Evolutionary conservation across 1,140 invertebrate genomes (phyloP).

Genomic region (Physella acuta): DNA sequence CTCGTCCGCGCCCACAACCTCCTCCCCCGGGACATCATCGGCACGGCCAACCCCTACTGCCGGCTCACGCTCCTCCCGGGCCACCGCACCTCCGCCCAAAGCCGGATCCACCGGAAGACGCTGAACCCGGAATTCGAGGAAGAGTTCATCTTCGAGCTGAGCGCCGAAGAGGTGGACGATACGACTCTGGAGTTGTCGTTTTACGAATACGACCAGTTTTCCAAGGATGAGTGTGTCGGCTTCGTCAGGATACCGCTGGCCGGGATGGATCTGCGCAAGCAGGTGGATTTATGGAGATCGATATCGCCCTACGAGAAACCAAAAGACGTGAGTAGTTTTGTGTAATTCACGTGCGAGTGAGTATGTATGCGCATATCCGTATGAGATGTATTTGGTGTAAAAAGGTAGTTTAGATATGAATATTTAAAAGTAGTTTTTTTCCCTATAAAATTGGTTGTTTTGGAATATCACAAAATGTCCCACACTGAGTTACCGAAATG

Average conservation of each 20-base stretch:
- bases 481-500: too few species aligned
- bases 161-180: constrained; percentile 33
- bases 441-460: too few species aligned
- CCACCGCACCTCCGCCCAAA: constrained; percentile 41
- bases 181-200: constrained; percentile 55
- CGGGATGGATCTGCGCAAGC: constrained; percentile 46
- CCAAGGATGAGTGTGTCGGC: constrained; percentile 56
- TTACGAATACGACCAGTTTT: constrained; percentile 55
- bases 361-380: too few species aligned
- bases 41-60: constrained; percentile 56
- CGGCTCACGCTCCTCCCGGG: constrained; percentile 49
- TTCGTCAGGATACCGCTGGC: constrained; percentile 48
- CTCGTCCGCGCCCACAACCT: constrained; percentile 55
- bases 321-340: constrained; percentile 50
- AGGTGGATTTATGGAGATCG: constrained; percentile 52
- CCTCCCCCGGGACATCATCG: constrained; percentile 46
- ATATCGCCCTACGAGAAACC: constrained; percentile 45
- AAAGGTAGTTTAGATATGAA: too few species aligned
- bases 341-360: too few species aligned
- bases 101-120: constrained; percentile 66
- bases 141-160: constrained; percentile 58
- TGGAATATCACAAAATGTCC: too few species aligned
- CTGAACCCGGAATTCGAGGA: constrained; percentile 65
- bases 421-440: too few species aligned
- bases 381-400: too few species aligned